Conservation (phyloP, 1,140 invertebrate species). For the Yoshiicerus persimilis region DNA sequence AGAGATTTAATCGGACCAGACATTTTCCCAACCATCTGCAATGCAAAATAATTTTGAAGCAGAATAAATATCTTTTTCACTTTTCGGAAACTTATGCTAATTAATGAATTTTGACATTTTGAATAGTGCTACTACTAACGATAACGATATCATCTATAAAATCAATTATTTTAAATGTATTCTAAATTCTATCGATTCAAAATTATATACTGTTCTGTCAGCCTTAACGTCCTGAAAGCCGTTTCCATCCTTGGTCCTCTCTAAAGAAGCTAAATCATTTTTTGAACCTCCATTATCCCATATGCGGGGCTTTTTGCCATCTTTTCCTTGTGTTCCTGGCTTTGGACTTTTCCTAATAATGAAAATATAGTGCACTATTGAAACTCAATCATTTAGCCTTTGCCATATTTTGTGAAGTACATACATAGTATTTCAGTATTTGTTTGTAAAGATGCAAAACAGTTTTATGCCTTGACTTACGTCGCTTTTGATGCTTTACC, state of each 20-base stretch:
- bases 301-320: conserved; percentile 80
- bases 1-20: conserved; percentile 70
- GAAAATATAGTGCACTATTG: background rate
- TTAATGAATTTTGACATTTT: too few species aligned
- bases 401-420: background rate
- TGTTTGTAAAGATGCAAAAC: background rate
- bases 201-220: conserved; percentile 35
- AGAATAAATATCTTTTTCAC: background rate
- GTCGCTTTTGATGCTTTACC: background rate
- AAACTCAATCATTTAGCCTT: background rate
- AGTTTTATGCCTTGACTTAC: background rate
- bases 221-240: conserved; percentile 30
- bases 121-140: background rate
- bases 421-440: background rate
- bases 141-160: background rate
- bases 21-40: conserved; percentile 78
- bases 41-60: conserved; percentile 2
- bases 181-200: too few species aligned
- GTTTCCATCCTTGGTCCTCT: conserved; percentile 72
- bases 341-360: conserved; percentile 66
- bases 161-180: too few species aligned
- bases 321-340: conserved; percentile 60
- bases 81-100: too few species aligned
- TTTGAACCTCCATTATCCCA: conserved; percentile 83
- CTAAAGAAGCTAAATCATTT: conserved; percentile 76